Evolutionary conservation across 2,797 vertebrate genomes (phyloP), one percentile per base, ranked within the genome.

Genomic region (Urocyon cinereoargenteus): DNA sequence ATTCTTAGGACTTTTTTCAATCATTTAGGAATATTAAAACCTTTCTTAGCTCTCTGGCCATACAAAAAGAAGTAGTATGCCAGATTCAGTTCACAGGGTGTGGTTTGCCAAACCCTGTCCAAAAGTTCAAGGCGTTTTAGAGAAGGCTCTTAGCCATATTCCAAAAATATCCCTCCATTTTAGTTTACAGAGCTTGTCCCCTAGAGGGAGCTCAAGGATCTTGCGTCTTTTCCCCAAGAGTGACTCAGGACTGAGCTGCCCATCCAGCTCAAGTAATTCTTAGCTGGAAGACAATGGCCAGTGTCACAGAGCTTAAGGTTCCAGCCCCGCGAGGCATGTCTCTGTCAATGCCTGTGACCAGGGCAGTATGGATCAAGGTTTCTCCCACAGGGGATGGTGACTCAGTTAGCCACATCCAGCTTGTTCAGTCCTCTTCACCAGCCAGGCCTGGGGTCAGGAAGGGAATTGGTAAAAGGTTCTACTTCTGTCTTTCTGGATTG

Each of bases 181-280:
- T 57, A 13, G 10, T 70, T 77, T 66, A 28, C 77, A 24, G 64
- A 79, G 53, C n/a, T 21, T 21, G 1, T 36, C 87, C 98, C 18
- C 96, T 97, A 97, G 96, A 94, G 98, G 97, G 96, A 90, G 98
- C 97, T 77, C 94, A 16, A 90, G 70, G 75, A 93, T n/a, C 40
- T 24, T 19, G n/a, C 28, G 21, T 24, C 51, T 28, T 68, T 62
- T 73, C 22, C 24, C 7, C n/a, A 21, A 12, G 19, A 36, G 85
- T 34, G 55, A 82, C 18, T 45, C 6, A 0, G 14, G 19, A 73
- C 22, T 40, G 61, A 64, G 61, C 14, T 6, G 59, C 34, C 45
- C 22, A 34, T 22, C 12, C 22, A 40, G 12, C 49, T 70, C 15
- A 34, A 40, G 1, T 45, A 6, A 85, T 59, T 40, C 66, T 51